A percentile compares a stretch with the other conserved stretches of the same genome.
phyloP scores from a whole-genome alignment of 2,113 vertebrate genomes.

The Apistogramma diplotaenia region DNA sequence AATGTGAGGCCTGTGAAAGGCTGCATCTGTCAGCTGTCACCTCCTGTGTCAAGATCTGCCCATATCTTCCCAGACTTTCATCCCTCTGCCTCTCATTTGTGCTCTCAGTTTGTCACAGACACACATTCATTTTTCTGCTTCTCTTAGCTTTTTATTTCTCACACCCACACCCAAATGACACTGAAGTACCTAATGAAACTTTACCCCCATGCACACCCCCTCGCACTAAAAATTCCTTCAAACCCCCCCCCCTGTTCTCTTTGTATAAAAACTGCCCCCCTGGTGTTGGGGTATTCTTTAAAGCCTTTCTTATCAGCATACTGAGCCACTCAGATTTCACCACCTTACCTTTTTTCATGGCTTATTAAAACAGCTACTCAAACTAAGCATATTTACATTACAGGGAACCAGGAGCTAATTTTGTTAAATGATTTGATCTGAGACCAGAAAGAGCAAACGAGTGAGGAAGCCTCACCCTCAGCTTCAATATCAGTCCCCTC shows the following conservation, averaged over 20 bases:
- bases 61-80: conserved; percentile 41
- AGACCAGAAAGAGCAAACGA: background rate
- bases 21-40: conserved; percentile 69
- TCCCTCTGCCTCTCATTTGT: conserved; percentile 23
- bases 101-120: background rate
- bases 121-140: background rate
- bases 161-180: background rate
- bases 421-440: background rate
- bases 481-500: background rate
- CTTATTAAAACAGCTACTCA: background rate
- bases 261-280: background rate
- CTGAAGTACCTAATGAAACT: background rate
- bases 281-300: conserved; percentile 17
- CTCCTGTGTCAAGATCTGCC: conserved; percentile 19
- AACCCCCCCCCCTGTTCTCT: background rate
- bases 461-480: background rate
- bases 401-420: background rate
- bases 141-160: background rate
- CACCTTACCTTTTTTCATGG: background rate
- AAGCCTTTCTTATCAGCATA: conserved; percentile 16
- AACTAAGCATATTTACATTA: background rate
- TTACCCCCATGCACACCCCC: background rate
- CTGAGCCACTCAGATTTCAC: background rate
- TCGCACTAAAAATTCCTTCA: background rate
- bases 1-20: conserved; percentile 51